A percentile compares a stretch with the other conserved stretches of the same genome.
phyloP scores from a whole-genome alignment of 2,888 invertebrate genomes.

The Euphydryas editha region DNA sequence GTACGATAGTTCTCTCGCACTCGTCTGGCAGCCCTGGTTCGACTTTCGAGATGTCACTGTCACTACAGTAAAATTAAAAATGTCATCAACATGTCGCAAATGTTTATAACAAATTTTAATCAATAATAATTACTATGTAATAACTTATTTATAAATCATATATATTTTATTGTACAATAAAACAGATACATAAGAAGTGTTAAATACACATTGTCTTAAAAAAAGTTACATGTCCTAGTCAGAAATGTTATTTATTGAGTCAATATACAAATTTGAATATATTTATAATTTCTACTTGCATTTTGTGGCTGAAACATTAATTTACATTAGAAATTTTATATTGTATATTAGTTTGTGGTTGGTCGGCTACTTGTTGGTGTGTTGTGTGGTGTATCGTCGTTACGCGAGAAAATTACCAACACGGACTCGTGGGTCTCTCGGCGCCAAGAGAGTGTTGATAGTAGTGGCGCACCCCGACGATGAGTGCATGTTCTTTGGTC shows the following conservation, averaged over 20 bases:
- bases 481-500: constrained; percentile 99
- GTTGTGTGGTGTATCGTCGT: constrained; percentile 79
- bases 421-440: constrained; percentile 76
- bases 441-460: constrained; percentile 87
- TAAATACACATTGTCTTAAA: constrained; percentile 5
- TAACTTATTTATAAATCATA: neutral
- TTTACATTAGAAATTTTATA: constrained; percentile 71
- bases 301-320: constrained; percentile 64
- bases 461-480: constrained; percentile 99
- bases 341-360: constrained; percentile 82
- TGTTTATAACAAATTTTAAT: constrained; percentile 1
- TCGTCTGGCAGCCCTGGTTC: too few relatives aligned
- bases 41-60: neutral
- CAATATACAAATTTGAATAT: constrained; percentile 57
- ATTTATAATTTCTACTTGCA: constrained; percentile 68
- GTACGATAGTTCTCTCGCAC: too few relatives aligned
- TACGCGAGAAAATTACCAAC: constrained; percentile 78
- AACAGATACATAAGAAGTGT: constrained; percentile 21
- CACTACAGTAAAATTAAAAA: neutral
- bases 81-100: neutral
- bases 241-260: constrained; percentile 69
- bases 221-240: constrained; percentile 42
- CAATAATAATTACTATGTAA: neutral
- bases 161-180: constrained; percentile 15
- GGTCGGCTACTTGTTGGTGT: constrained; percentile 74